Conservation (phyloP, 1,140 invertebrate genomes). For the Aporrectodea caliginosa region DNA sequence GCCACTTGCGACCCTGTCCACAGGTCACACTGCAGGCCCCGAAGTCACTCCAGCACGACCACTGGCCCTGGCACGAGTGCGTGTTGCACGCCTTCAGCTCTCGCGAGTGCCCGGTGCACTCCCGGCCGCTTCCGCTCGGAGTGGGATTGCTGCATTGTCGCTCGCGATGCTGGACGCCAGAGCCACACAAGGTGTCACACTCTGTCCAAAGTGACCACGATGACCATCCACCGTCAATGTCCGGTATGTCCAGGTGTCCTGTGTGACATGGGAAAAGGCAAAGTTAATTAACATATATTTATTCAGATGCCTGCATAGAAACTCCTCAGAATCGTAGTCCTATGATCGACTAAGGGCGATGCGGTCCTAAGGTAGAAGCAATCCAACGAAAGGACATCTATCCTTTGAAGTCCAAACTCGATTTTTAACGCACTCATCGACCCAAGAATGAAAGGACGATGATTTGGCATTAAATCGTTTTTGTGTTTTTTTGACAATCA, state of each 20-base stretch:
- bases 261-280: no score
- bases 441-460: no score
- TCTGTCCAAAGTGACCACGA: conserved; percentile 64
- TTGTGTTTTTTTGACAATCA: no score
- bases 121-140: conserved; percentile 40
- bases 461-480: no score
- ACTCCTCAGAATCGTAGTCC: no score
- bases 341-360: no score
- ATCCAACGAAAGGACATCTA: no score
- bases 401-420: no score
- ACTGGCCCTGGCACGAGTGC: not conserved
- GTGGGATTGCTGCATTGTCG: conserved; percentile 61
- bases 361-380: no score
- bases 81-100: conserved; percentile 1
- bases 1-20: not conserved
- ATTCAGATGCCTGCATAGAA: no score
- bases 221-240: conserved; percentile 63
- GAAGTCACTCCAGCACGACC: conserved; percentile 5
- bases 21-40: conserved; percentile 4
- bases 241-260: conserved; percentile 40
- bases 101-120: conserved; percentile 35
- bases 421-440: no score
- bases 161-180: conserved; percentile 62
- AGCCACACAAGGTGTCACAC: conserved; percentile 65
- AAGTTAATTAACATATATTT: no score